Base-by-base conservation (phyloP, 2,113 vertebrate species). In the Daubentonia madagascariensis region DNA sequence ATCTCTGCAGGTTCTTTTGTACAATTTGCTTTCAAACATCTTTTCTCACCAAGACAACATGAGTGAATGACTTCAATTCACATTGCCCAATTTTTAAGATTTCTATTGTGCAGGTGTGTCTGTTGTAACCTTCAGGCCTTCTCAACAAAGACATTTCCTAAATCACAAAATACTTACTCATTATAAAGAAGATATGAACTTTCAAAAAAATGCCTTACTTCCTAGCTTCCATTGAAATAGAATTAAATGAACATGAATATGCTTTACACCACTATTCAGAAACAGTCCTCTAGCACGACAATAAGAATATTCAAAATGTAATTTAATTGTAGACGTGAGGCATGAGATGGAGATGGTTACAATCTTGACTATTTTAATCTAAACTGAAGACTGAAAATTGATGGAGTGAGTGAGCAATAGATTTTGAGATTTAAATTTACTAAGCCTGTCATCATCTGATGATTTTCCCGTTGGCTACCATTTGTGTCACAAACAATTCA, bases 351-450 rank as follows among this genome's bases (percentile, higher is more conserved):
- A 78, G 40, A 45, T 93, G 11, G 12, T 50, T 89, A 85, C 16
- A 85, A 3, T 30, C 48, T 70, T 92, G 59, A 63, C 25, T 67
- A 92, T 17, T 75, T 90, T 68, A 89, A 80, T 45, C 43, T 81
- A 68, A 85, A 45, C 17, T 48, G 0, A 37, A 73, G 17, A 94
- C 35, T 75, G 25, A 95, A 6, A 85, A 48, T 73, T 94, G 45
- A 75, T 81, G 72, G 45, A 75, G 70, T 78, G 50, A 63, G 40
- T 76, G 50, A 85, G 22, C 20, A 79, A 87, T 9, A 70, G 25
- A 88, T 91, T 96, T 95, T 52, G 23, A 83, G 50, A 91, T 80
- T 88, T 68, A 88, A 87, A 91, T 88, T 90, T 68, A 75, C 22
- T 48, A 93, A 95, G 35, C 75, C 18, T 95, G 37, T 10, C 3